Base-by-base conservation (phyloP, 2,888 invertebrate genomes). In the Marronus borbonicus region DNA sequence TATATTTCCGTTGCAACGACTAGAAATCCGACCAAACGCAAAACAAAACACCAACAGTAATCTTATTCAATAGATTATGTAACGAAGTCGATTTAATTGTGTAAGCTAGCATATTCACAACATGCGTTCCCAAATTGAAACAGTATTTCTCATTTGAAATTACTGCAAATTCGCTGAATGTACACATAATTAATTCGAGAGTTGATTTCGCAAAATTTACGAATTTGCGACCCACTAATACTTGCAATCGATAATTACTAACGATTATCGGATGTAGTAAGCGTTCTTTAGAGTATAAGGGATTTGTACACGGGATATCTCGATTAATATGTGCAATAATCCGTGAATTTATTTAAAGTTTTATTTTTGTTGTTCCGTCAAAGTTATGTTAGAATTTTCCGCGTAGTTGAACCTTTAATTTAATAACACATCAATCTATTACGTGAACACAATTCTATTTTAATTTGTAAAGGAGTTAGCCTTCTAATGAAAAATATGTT, bases 21-120 rank as follows among this genome's bases (percentile, higher is more conserved):
- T 44, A 44, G 44, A 44, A 44, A 44, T 44, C 44, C 44, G 8
- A 12, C 7, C 44, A 44, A 44, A 12, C 44, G 44, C 8, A 44
- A 44, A 44, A 8, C 12, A 44, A 44, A 44, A 44, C 8, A 44
- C 10, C 44, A 44, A 8, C 44, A 12, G 44, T 12, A 1, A 36
- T 12, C 2, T 8, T 44, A 12, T 44, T 44, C 3, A 44, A 12
- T 12, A 12, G n/a, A 28, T 68, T 49, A 68, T 68, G 68, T 50
- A 68, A 68, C 68, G 28, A n/a, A 7, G n/a, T 52, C 17, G 36
- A 44, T 66, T 66, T 20, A 12, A 49, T 68, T 68, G 68, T 50
- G 68, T 68, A 68, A 68, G 24, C 12, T 24, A 17, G n/a, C 50
- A 50, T 49, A 68, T 12, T 24, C 68, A 14, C 12, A 44, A 44